Base-by-base conservation (phyloP, 2,113 vertebrate genomes). In the Conger conger region DNA sequence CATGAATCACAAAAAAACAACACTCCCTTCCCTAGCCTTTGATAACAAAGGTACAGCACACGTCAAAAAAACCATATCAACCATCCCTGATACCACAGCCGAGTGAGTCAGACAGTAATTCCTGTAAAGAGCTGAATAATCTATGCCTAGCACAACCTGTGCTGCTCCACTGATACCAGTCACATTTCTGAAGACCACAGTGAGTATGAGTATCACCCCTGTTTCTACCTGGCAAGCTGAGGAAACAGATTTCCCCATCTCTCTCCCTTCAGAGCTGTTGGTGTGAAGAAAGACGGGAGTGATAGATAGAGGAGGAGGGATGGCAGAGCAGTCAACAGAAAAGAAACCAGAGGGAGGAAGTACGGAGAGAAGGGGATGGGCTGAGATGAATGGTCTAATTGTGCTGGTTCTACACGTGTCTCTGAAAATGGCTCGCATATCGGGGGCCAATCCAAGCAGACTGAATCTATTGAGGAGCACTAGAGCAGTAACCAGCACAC, bases 401-500 rank as follows among this genome's bases (percentile, higher is more conserved):
- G 83, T 83, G 82, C 60, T 60, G 60, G 50, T 84, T 57, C 18
- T 78, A 53, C 40, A 77, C 3, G 35, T 33, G n/a, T 83, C 37
- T 83, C 57, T 35, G 60, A 73, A 82, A 86, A 45, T 3, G 5
- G 5, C 76, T 63, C 7, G 53, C 45, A 79, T 60, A 82, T n/a
- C 37, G 20, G 30, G 57, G 76, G 68, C 76, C 35, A 79, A 86
- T 36, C 60, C 30, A 80, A 83, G 38, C 81, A 80, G 85, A 83
- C 81, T n/a, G 20, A 3, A 45, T 27, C 83, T 40, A 30, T 35
- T 79, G 53, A 40, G 35, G 33, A 30, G 35, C 23, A 38, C 27
- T 63, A 23, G 27, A 13, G 40, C 7, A 54, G 42, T 7, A 33
- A 30, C 9, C n/a, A 33, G 68, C 68, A 30, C 27, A 13, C 8